Percentiles rank a stretch among this genome's conserved stretches.
Evolutionary conservation across 2,113 vertebrate genomes (phyloP).

Genomic region (Tachysurus fulvidraco): DNA sequence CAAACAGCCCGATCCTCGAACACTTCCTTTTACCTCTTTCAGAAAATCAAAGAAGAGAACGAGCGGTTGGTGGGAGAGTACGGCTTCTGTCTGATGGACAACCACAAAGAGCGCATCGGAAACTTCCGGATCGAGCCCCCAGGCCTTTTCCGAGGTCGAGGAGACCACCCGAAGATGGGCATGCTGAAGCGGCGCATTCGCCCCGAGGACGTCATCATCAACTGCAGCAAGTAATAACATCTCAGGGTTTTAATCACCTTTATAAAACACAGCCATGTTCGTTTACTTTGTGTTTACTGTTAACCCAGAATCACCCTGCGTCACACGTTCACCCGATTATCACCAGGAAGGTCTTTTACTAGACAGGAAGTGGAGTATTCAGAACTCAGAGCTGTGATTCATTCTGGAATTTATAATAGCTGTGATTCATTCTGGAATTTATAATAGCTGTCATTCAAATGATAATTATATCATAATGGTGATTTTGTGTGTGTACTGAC

Average conservation of each 20-base stretch:
- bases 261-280: neutral
- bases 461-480: neutral
- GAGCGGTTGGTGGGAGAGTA: constrained; percentile 90
- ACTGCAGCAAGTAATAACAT: constrained; percentile 92
- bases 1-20: too few relatives aligned
- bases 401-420: neutral
- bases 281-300: neutral
- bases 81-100: constrained; percentile 95
- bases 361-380: neutral
- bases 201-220: constrained; percentile 94
- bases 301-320: neutral
- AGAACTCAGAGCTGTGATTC: neutral
- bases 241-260: too few relatives aligned
- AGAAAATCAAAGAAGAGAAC: constrained; percentile 97
- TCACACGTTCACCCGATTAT: neutral
- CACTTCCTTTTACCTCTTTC: neutral
- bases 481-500: neutral
- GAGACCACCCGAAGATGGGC: constrained; percentile 97
- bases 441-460: neutral
- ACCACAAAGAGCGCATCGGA: constrained; percentile 93
- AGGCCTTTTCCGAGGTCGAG: constrained; percentile 90
- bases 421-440: neutral
- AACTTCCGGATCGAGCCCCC: constrained; percentile 97
- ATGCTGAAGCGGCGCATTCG: constrained; percentile 92
- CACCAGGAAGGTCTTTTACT: neutral